Evolutionary conservation across 53 echinoderm and acorn worm genomes (phyloP).

Genomic region (Mesocentrotus franciscanus): DNA sequence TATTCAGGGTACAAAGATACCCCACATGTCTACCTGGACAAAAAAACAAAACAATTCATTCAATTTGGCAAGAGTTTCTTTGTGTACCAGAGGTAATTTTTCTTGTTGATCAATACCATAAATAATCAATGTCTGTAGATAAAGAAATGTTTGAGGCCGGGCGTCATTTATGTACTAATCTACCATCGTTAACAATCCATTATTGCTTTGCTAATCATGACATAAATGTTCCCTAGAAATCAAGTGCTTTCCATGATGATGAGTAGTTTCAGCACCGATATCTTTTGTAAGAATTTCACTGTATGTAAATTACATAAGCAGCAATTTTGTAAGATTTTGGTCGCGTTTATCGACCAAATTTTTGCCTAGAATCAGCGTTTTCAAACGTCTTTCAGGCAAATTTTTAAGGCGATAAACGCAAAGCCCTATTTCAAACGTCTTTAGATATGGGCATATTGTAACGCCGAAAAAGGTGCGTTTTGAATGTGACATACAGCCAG

Average conservation of each 20-base stretch:
- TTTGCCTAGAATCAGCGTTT: no score
- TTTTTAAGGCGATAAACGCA: no score
- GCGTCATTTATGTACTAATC: constrained; percentile 38
- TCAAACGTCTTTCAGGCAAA: no score
- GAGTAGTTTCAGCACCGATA: constrained; percentile 34
- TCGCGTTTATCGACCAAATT: background rate
- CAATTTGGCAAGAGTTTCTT: background rate
- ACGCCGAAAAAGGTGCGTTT: no score
- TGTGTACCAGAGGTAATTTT: constrained; percentile 16
- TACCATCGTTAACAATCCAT: constrained; percentile 44
- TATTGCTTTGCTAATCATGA: constrained; percentile 43
- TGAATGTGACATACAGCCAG: no score
- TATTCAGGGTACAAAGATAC: constrained; percentile 16
- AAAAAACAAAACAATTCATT: background rate
- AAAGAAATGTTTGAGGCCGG: constrained; percentile 11
- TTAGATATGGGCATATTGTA: no score
- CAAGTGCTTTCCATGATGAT: constrained; percentile 43
- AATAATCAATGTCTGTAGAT: constrained; percentile 16
- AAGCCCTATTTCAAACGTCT: no score
- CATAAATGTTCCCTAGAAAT: constrained; percentile 33
- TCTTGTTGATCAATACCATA: constrained; percentile 16
- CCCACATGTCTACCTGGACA: background rate
- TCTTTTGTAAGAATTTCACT: constrained; percentile 29
- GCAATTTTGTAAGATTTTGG: constrained; percentile 39
- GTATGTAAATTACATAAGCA: constrained; percentile 32